Conservation (phyloP, 37 sponge, comb jelly and placozoan species). For the Aplysina aerophoba region DNA sequence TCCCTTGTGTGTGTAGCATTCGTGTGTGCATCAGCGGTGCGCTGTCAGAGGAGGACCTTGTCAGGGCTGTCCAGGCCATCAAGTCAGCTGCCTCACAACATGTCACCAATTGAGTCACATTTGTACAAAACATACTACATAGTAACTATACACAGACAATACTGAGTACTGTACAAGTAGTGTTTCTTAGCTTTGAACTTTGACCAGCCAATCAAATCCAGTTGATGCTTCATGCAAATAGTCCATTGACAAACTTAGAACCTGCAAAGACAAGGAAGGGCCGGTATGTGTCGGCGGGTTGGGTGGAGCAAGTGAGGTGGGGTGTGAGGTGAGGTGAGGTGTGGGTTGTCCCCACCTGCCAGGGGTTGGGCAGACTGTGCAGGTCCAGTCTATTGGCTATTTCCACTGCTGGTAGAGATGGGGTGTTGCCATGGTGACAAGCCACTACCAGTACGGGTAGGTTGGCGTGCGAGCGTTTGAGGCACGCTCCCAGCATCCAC, state of each 20-base stretch:
- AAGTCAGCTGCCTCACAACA: slow-evolving; percentile 46
- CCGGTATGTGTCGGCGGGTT: no score
- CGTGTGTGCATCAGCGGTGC: slow-evolving; percentile 59
- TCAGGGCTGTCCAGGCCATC: slow-evolving; percentile 58
- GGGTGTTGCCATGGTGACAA: slow-evolving; percentile 7
- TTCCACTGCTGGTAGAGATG: slow-evolving; percentile 5
- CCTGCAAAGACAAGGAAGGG: slow-evolving; percentile 19
- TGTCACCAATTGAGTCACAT: not conserved
- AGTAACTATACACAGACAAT: slow-evolving; percentile 1
- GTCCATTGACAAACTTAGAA: slow-evolving; percentile 21
- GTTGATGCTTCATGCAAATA: not conserved
- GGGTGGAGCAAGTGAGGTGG: not conserved
- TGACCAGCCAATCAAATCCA: slow-evolving; percentile 52
- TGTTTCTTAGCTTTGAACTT: not conserved
- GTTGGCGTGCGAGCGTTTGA: not conserved
- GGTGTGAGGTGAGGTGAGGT: not conserved
- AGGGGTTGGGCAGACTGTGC: slow-evolving; percentile 33
- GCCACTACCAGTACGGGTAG: slow-evolving; percentile 42
- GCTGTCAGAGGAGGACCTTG: slow-evolving; percentile 60
- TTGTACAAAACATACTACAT: not conserved
- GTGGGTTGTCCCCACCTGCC: slow-evolving; percentile 37
- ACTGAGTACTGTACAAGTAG: slow-evolving; percentile 1
- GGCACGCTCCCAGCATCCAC: not conserved
- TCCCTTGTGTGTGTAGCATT: slow-evolving; percentile 38
- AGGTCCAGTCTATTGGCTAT: slow-evolving; percentile 34